Base-by-base conservation (phyloP, 2,113 vertebrate genomes). In the Cottus gobio region DNA sequence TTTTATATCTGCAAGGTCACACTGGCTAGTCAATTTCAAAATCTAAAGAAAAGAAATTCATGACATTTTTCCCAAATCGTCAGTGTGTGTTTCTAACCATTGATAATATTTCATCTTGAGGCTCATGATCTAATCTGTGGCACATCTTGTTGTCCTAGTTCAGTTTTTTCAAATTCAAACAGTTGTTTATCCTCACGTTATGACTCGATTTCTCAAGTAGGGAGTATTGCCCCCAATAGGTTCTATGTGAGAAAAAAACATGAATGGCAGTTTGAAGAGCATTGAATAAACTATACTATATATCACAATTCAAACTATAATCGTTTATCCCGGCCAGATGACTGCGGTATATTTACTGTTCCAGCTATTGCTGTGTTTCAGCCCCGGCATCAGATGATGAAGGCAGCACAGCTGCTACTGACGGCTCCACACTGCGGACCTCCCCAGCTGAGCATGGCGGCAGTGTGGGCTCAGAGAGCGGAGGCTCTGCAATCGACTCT, bases 361-460 rank as follows among this genome's bases (percentile, higher is more conserved):
- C 97, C 96, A 97, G 97, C 97, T 96, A 91, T 97, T 92, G 93
- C 97, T 96, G 96, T 97, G 95, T 97, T 97, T 95, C 95, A 99
- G 98, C 98, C 96, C 98, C 98, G 94, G 98, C 98, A 56, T 99
- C 98, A 15, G 98, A 99, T 15, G 98, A 99, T 16, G 98, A 99
- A 88, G 98, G 98, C 94, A 99, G 98, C 95, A 99, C 98, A 1
- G 97, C 98, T 6, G 98, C 98, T 3, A 99, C 98, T 0, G 98
- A 99, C 11, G 98, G 98, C 85, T 99, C 98, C 3, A 99, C 98
- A 0, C 95, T 99, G 77, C 95, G 98, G 78, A 99, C 98, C 1
- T 99, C 98, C 1, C 98, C 98, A 7, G 98, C 98, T 0, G 98
- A 99, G 92, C 98, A 99, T 0, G 98, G 97, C 0, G 98, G 98